Evolutionary conservation across 2,888 invertebrate species (phyloP).

Genomic region (Poecilus cupreus): DNA sequence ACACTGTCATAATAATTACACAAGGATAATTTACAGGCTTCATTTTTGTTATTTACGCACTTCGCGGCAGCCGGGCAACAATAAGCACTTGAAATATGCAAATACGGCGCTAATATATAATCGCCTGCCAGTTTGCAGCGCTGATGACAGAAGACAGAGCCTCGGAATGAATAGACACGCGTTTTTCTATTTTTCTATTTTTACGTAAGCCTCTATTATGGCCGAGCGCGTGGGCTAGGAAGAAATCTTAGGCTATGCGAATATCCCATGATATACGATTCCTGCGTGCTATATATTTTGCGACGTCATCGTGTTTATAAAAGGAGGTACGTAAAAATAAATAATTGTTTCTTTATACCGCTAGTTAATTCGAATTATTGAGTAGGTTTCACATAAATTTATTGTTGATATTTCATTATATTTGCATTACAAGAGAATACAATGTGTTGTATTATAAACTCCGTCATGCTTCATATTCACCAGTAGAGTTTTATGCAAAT

Average conservation of each 20-base stretch:
- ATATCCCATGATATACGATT: conserved; percentile 38
- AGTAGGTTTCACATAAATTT: conserved; percentile 47
- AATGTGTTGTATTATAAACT: conserved; percentile 27
- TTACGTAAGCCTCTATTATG: not conserved
- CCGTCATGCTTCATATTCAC: not conserved
- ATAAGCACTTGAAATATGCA: conserved; percentile 28
- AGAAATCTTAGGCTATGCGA: conserved; percentile 8
- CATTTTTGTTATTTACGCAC: conserved; percentile 45
- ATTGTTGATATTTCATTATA: conserved; percentile 38
- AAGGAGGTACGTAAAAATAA: conserved; percentile 38
- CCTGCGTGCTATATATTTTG: conserved; percentile 33
- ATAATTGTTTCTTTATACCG: conserved; percentile 47
- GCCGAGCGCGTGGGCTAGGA: not conserved
- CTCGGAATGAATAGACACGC: not conserved
- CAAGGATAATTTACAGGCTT: conserved; percentile 38
- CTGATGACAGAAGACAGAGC: conserved; percentile 17
- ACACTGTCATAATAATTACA: conserved; percentile 52
- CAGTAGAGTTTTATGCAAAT: not conserved
- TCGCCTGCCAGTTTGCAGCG: not conserved
- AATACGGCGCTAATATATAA: conserved; percentile 22
- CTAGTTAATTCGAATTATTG: conserved; percentile 43
- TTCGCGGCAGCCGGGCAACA: conserved; percentile 25
- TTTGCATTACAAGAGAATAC: conserved; percentile 38
- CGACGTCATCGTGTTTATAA: conserved; percentile 39
- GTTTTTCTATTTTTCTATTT: not conserved